A percentile compares a stretch with the other conserved stretches of the same genome.
These are phyloP conservation scores for Phaonia tiefii DNA, from an alignment of 2,888 invertebrate species.

Conservation along the genomic window DNA sequence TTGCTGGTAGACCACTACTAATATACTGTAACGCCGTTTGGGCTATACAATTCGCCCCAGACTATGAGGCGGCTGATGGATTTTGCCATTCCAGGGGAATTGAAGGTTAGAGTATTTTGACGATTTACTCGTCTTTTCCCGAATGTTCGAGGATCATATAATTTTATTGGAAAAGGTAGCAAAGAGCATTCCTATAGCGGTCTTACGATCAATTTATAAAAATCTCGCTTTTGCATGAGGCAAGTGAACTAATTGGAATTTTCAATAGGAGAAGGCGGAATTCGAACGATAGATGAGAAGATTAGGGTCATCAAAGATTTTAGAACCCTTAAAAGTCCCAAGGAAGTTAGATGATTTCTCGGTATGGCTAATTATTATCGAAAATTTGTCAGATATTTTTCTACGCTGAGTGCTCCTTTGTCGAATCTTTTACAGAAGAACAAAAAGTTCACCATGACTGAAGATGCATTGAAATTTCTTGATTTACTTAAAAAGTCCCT, in stretches of 20 bases:
- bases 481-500: slow-evolving; percentile 10
- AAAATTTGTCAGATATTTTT: slow-evolving; percentile 36
- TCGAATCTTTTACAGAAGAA: slow-evolving; percentile 12
- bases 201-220: slow-evolving; percentile 46
- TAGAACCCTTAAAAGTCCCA: neutral
- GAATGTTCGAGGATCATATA: slow-evolving; percentile 14
- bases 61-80: slow-evolving; percentile 49
- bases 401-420: neutral
- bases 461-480: neutral
- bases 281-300: too few relatives aligned
- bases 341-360: slow-evolving; percentile 38
- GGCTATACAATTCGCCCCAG: slow-evolving; percentile 45
- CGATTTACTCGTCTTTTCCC: slow-evolving; percentile 32
- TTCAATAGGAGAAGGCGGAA: too few relatives aligned
- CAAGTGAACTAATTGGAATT: slow-evolving; percentile 44
- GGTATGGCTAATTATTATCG: slow-evolving; percentile 43
- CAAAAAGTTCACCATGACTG: neutral
- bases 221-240: slow-evolving; percentile 24
- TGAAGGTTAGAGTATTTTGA: slow-evolving; percentile 43
- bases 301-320: neutral
- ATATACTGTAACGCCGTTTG: slow-evolving; percentile 37
- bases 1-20: slow-evolving; percentile 48
- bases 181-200: slow-evolving; percentile 25
- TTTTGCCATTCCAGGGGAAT: slow-evolving; percentile 19
- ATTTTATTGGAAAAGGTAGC: slow-evolving; percentile 30